Evolutionary conservation across 2,113 vertebrate species (phyloP).

Genomic region (Phocoena phocoena): DNA sequence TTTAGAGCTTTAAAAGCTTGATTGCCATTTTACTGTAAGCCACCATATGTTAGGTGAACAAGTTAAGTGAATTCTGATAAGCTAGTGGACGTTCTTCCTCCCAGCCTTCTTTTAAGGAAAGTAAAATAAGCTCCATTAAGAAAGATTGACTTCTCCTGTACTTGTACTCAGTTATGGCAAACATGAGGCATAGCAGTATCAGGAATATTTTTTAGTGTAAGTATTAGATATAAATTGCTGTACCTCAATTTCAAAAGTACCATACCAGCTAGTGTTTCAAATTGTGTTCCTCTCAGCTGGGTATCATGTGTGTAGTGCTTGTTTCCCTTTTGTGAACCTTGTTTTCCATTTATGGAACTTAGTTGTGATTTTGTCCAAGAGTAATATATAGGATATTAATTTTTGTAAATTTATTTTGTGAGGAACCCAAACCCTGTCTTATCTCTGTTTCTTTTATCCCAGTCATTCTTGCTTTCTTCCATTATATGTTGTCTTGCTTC

Average conservation of each 20-base stretch:
- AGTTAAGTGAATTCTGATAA: not conserved
- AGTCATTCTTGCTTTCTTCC: not conserved
- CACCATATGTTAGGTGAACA: not conserved
- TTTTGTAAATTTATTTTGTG: constrained; percentile 1
- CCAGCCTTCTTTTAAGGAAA: not conserved
- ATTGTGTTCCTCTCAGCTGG: not conserved
- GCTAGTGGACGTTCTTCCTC: not conserved
- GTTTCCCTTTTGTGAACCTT: not conserved
- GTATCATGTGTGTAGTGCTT: not conserved
- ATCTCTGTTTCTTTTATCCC: not conserved
- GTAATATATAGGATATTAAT: not conserved
- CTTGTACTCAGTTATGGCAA: not conserved
- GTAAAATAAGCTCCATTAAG: not conserved
- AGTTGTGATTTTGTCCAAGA: not conserved
- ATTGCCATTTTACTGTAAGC: not conserved
- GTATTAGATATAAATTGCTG: not conserved
- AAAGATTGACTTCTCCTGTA: not conserved
- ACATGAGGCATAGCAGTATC: not conserved
- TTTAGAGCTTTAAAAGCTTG: not conserved
- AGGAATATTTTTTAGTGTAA: not conserved
- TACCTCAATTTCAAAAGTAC: not conserved
- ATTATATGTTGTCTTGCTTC: not conserved
- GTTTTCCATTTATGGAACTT: not conserved
- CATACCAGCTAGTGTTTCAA: not conserved
- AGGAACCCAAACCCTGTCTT: not conserved